Evolutionary conservation across 1,140 invertebrate genomes (phyloP).

Genomic region (Chrysoperla carnea): DNA sequence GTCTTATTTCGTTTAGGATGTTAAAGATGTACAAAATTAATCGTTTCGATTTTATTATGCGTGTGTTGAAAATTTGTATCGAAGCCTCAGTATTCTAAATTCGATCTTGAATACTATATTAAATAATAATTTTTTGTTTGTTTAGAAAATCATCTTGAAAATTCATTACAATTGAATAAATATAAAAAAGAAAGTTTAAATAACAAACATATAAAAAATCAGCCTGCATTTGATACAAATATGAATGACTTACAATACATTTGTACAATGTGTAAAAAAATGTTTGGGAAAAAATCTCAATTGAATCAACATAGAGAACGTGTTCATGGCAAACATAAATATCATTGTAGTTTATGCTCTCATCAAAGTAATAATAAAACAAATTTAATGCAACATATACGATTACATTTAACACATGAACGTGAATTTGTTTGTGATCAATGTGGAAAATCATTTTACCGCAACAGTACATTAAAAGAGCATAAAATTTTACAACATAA

Average conservation of each 20-base stretch:
- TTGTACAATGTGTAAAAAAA: slow-evolving; percentile 19
- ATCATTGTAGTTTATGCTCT: slow-evolving; percentile 17
- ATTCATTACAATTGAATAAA: too few species aligned
- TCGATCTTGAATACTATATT: too few species aligned
- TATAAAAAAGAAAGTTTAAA: too few species aligned
- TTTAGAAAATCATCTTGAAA: too few species aligned
- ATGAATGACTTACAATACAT: too few species aligned
- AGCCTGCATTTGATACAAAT: slow-evolving; percentile 14
- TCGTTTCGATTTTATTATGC: too few species aligned
- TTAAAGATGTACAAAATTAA: too few species aligned
- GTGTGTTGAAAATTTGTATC: too few species aligned
- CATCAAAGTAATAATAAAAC: slow-evolving; percentile 19
- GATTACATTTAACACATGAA: slow-evolving; percentile 18
- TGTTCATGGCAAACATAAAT: slow-evolving; percentile 17
- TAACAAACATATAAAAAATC: slow-evolving; percentile 11
- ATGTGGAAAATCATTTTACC: slow-evolving; percentile 22
- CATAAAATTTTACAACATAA: slow-evolving; percentile 7
- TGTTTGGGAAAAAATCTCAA: slow-evolving; percentile 16
- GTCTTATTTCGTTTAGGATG: too few species aligned
- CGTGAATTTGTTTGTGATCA: slow-evolving; percentile 19
- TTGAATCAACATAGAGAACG: slow-evolving; percentile 20
- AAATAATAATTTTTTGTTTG: too few species aligned
- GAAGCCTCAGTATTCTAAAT: too few species aligned
- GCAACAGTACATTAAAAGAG: slow-evolving; percentile 6
- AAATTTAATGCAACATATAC: slow-evolving; percentile 18